Evolutionary conservation across 2,113 vertebrate genomes (phyloP).

Genomic region (Ursus arctos): DNA sequence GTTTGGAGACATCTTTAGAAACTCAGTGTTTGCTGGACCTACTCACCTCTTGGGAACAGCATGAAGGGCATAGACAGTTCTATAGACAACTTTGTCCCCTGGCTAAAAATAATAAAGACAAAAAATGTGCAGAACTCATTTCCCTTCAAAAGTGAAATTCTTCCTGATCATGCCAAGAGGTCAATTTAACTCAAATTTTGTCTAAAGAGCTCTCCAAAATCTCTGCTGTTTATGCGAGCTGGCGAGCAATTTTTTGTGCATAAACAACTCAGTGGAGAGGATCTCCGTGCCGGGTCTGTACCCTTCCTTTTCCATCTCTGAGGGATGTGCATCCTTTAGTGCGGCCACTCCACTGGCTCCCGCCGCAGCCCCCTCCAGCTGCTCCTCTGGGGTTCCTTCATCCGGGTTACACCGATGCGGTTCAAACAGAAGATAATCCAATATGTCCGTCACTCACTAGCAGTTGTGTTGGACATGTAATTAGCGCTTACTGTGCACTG

Average conservation of each 20-base stretch:
- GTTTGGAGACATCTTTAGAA: neutral
- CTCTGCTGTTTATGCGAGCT: neutral
- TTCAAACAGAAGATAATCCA: neutral
- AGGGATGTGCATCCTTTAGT: neutral
- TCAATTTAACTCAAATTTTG: neutral
- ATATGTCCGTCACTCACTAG: neutral
- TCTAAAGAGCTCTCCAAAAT: neutral
- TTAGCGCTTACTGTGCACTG: too few relatives aligned
- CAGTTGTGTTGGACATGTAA: neutral
- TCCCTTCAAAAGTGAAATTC: neutral
- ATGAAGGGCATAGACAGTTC: neutral
- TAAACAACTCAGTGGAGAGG: neutral
- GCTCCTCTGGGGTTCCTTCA: neutral
- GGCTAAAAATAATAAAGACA: neutral
- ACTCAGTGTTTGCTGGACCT: neutral
- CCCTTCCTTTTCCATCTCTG: neutral
- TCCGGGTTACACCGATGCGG: accelerated
- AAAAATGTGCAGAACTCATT: neutral
- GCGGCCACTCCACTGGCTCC: accelerated
- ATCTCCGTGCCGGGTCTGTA: neutral
- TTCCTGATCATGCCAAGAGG: neutral
- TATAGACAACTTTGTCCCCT: neutral
- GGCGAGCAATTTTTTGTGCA: neutral
- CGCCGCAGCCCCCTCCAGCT: neutral
- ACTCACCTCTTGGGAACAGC: neutral